Conservation (phyloP, 2,888 invertebrate genomes). For the Rutpela maculata region DNA sequence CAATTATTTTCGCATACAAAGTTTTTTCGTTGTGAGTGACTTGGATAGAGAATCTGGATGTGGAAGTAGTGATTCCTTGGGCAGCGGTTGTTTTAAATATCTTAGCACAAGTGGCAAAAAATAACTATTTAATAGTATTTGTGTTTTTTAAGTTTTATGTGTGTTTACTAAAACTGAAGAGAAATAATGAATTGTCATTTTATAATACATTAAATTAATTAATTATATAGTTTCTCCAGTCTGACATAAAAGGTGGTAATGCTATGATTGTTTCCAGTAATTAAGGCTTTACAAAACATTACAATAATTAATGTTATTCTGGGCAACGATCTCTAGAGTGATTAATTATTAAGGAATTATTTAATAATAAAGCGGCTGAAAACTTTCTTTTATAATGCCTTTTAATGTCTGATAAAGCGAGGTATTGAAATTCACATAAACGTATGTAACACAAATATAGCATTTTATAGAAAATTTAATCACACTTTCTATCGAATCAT, state of each 20-base stretch:
- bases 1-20: too few species aligned
- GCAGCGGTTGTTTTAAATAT: too few species aligned
- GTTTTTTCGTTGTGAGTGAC: too few species aligned
- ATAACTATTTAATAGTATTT: too few species aligned
- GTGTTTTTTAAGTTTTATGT: too few species aligned
- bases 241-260: not conserved
- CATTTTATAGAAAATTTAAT: constrained; percentile 11
- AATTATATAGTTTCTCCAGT: not conserved
- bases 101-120: too few species aligned
- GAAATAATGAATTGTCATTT: not conserved
- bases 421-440: not conserved
- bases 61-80: too few species aligned
- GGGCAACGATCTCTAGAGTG: not conserved
- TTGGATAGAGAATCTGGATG: too few species aligned
- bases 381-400: constrained; percentile 12
- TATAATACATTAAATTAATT: not conserved
- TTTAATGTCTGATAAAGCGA: not conserved
- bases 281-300: not conserved
- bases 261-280: not conserved
- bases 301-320: not conserved
- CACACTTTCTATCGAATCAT: constrained; percentile 2
- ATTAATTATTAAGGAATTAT: constrained; percentile 10
- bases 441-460: not conserved
- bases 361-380: not conserved
- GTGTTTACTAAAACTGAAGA: too few species aligned